Evolutionary conservation across 1,140 invertebrate genomes (phyloP).

Genomic region (Psix sp.): DNA sequence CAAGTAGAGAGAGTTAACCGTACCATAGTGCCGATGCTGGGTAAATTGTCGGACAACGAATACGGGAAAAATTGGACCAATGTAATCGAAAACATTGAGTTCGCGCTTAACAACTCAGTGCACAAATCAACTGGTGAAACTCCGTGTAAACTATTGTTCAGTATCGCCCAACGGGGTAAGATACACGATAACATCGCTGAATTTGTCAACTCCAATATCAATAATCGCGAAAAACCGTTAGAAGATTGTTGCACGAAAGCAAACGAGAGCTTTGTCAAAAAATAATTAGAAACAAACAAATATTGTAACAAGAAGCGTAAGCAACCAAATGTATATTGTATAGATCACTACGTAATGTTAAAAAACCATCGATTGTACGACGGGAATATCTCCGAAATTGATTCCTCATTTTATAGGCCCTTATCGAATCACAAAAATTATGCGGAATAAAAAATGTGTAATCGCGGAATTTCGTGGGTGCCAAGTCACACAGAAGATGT

Average conservation of each 20-base stretch:
- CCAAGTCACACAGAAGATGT: too few species aligned
- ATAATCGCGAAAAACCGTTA: neutral
- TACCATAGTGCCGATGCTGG: too few species aligned
- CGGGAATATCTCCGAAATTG: too few species aligned
- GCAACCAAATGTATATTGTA: slow-evolving; percentile 27
- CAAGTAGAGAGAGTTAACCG: too few species aligned
- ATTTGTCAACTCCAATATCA: too few species aligned
- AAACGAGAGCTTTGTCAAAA: slow-evolving; percentile 1
- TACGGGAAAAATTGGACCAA: slow-evolving; percentile 34
- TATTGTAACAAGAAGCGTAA: slow-evolving; percentile 39
- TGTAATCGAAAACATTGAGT: slow-evolving; percentile 33
- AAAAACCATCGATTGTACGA: too few species aligned
- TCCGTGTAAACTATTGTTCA: slow-evolving; percentile 49
- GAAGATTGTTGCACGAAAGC: slow-evolving; percentile 1
- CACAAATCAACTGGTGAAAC: slow-evolving; percentile 27
- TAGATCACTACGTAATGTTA: slow-evolving; percentile 29
- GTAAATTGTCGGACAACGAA: neutral
- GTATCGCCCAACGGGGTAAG: slow-evolving; percentile 34
- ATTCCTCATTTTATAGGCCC: too few species aligned
- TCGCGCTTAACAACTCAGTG: slow-evolving; percentile 50
- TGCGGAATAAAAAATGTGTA: too few species aligned
- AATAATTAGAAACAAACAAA: slow-evolving; percentile 6
- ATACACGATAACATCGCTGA: slow-evolving; percentile 21
- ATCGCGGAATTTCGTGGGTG: too few species aligned
- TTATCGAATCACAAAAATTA: too few species aligned